These are phyloP conservation scores for Trididemnum clinides DNA, from an alignment of 23 tunicate genomes.

Conservation along the genomic window DNA sequence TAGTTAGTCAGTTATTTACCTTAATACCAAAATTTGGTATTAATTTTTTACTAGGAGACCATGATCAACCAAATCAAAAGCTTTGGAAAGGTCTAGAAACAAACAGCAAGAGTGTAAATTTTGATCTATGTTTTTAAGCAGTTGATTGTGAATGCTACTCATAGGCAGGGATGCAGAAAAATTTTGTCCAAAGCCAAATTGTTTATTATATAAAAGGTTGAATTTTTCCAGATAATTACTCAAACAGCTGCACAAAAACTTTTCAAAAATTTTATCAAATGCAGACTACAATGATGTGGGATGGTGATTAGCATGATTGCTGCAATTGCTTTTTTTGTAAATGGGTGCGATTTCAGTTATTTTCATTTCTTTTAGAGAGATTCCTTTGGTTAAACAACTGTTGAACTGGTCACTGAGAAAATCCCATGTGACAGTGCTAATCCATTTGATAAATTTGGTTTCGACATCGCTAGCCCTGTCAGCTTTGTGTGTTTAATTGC, in stretches of 20 bases:
- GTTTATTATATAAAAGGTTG: not conserved
- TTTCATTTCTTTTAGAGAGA: not conserved
- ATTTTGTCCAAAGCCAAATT: conserved; percentile 9
- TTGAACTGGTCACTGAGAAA: not conserved
- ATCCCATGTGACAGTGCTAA: not conserved
- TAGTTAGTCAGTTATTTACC: too few relatives aligned
- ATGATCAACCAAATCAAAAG: too few relatives aligned
- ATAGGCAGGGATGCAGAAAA: not conserved
- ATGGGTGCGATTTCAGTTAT: not conserved
- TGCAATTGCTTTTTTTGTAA: not conserved
- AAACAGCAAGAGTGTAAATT: too few relatives aligned
- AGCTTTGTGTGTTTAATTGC: not conserved
- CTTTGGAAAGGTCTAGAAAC: too few relatives aligned
- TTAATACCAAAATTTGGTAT: too few relatives aligned
- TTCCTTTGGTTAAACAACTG: too few relatives aligned
- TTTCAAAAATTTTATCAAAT: conserved; percentile 3
- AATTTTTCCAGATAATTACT: not conserved
- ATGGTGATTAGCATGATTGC: not conserved
- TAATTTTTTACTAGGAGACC: too few relatives aligned
- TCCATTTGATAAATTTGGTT: not conserved
- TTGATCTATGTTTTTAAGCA: too few relatives aligned
- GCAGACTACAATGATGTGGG: not conserved
- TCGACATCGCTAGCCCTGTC: not conserved
- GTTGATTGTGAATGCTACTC: not conserved
- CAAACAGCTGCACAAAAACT: not conserved